Evolutionary conservation across 2,797 vertebrate genomes (phyloP), one percentile per base, ranked within the genome.

Genomic region (Sebastes hubbsi): DNA sequence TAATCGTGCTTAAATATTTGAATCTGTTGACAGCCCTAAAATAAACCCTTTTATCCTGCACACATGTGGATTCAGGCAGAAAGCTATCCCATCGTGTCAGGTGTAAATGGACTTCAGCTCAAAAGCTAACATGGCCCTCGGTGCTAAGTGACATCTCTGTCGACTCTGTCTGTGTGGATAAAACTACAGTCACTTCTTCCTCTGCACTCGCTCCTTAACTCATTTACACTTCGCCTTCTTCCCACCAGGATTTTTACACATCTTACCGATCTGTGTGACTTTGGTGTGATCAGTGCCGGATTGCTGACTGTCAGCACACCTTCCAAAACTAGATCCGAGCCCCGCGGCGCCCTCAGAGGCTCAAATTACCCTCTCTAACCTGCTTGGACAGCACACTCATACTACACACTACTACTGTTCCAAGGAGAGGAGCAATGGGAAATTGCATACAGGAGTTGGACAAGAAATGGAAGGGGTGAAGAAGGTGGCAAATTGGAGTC

Each of bases 231-330:
- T 89, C 82, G 46, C 69, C 75, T 84, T 83, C 77, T 81, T 81
- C 86, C 83, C 87, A 84, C 86, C 71, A 90, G 89, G 88, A 86
- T 91, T 94, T 49, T 93, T 91, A 90, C 92, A 92, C 92, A 91
- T 94, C 92, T 90, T 89, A 87, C 83, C 63, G 85, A 92, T 93
- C 91, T 85, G 79, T 93, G 91, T 77, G 85, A 93, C 88, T 92
- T 84, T 86, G 85, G 86, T 92, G 93, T 85, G 92, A 93, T 89
- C 91, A 83, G 92, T 87, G 81, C 80, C 58, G 71, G 89, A 93
- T 91, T 91, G 90, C 93, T 94, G 92, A 94, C 94, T 91, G 92
- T 94, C 93, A 93, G 93, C 90, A 91, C 88, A 92, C 81, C 77
- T 90, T 91, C 89, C 88, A 92, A 94, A 89, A 90, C 90, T 84